A percentile compares a stretch with the other conserved stretches of the same genome.
These are phyloP conservation scores for Bicyclus anynana DNA, from an alignment of 1,140 invertebrate genomes.

Conservation along the genomic window DNA sequence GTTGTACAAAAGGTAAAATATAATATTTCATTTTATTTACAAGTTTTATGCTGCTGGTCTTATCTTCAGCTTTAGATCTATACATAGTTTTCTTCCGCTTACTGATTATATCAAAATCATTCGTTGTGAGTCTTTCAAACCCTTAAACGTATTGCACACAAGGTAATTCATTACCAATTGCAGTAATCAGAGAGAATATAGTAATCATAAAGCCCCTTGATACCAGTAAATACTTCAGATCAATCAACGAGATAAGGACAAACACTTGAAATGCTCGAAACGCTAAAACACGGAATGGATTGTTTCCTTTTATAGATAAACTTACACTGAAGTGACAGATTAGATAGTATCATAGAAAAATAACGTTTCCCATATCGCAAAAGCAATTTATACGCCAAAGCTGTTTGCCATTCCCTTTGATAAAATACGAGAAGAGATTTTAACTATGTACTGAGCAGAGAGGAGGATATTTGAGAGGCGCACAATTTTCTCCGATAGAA, in stretches of 20 bases:
- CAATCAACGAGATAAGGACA: background rate
- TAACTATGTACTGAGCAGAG: conserved; percentile 37
- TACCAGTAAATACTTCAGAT: background rate
- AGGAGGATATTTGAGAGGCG: conserved; percentile 36
- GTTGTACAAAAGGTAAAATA: no score
- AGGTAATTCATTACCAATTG: background rate
- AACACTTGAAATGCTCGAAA: background rate
- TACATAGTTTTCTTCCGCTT: no score
- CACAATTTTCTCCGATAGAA: conserved; percentile 57
- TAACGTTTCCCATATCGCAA: conserved; percentile 8
- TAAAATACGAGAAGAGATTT: conserved; percentile 40
- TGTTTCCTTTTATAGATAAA: conserved; percentile 4
- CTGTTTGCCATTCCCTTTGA: conserved; percentile 36
- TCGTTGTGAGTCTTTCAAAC: no score
- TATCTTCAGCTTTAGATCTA: no score
- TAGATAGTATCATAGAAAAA: conserved; percentile 9
- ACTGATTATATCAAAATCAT: no score
- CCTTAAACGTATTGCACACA: background rate
- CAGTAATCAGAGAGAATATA: background rate
- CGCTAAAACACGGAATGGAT: conserved; percentile 1
- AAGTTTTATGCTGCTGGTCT: no score
- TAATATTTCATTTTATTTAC: no score
- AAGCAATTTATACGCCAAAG: conserved; percentile 24
- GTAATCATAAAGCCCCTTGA: background rate
- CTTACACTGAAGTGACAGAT: conserved; percentile 1